Evolutionary conservation across 2,888 invertebrate species (phyloP).

Genomic region (Seladonia tumulorum): DNA sequence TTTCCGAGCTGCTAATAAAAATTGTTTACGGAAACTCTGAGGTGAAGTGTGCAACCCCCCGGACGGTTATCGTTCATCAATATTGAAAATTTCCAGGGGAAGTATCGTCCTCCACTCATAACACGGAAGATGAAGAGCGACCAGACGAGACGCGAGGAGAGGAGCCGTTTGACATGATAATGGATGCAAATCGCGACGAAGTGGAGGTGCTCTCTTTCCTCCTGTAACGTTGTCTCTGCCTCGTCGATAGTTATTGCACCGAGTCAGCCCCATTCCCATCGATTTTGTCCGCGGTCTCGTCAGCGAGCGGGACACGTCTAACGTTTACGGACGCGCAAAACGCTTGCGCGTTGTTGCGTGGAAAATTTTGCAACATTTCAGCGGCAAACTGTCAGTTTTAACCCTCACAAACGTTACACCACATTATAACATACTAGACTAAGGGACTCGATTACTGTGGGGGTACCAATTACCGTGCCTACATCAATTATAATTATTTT

Average conservation of each 20-base stretch:
- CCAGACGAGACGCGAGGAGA: conserved; percentile 10
- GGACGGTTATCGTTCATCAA: not conserved
- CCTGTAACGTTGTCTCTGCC: conserved; percentile 10
- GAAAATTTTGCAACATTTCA: not conserved
- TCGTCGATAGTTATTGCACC: conserved; percentile 30
- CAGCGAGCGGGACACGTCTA: not conserved
- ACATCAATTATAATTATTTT: no score
- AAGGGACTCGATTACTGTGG: no score
- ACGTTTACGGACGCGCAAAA: conserved; percentile 23
- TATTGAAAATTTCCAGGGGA: not conserved
- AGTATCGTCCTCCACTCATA: not conserved
- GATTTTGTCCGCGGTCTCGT: conserved; percentile 36
- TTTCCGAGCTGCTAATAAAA: not conserved
- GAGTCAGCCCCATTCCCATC: conserved; percentile 37
- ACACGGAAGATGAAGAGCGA: not conserved
- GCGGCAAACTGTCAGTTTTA: not conserved
- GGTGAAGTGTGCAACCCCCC: not conserved
- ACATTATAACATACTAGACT: no score
- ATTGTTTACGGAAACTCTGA: not conserved
- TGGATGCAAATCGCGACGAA: conserved; percentile 46
- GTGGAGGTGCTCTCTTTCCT: not conserved
- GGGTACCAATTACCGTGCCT: no score
- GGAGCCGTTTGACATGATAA: conserved; percentile 46
- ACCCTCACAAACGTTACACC: not conserved
- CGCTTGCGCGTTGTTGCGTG: not conserved